phyloP scores from a whole-genome alignment of 2,888 invertebrate genomes.

The Troglohyphantes excavatus region DNA sequence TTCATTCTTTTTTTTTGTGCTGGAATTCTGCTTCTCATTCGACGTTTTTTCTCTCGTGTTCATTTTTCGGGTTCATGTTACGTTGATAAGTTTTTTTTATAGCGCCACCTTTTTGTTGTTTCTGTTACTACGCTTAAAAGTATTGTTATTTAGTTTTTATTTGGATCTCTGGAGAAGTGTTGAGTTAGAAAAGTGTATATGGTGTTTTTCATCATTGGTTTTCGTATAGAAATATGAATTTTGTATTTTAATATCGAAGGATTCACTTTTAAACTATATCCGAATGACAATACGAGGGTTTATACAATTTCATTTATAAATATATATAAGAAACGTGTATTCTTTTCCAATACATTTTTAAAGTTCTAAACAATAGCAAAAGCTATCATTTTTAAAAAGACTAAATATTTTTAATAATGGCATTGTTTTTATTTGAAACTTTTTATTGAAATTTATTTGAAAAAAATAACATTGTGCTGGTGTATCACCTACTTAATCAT shows the following conservation, averaged over 20 bases:
- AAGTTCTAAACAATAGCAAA: no score
- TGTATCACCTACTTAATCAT: background rate
- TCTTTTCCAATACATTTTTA: no score
- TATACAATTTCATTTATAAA: no score
- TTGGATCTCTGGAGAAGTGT: background rate
- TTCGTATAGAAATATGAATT: no score
- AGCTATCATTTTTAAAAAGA: no score
- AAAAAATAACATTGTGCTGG: background rate
- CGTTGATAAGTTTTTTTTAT: background rate
- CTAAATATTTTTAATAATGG: no score
- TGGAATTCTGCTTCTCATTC: slow-evolving; percentile 11
- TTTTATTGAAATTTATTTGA: background rate
- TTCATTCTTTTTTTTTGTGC: slow-evolving; percentile 19
- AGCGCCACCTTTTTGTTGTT: background rate
- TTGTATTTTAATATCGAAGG: no score
- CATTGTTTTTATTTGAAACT: background rate
- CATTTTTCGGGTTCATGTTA: slow-evolving; percentile 47
- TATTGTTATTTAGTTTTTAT: background rate
- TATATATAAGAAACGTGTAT: no score
- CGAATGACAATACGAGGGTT: no score
- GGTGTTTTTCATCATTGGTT: no score
- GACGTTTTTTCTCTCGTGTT: slow-evolving; percentile 4
- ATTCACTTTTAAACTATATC: no score
- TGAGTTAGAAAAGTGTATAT: no score
- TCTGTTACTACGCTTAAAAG: background rate